These are phyloP conservation scores for Brachycybe producta DNA, from an alignment of 2,888 invertebrate genomes.

Conservation along the genomic window DNA sequence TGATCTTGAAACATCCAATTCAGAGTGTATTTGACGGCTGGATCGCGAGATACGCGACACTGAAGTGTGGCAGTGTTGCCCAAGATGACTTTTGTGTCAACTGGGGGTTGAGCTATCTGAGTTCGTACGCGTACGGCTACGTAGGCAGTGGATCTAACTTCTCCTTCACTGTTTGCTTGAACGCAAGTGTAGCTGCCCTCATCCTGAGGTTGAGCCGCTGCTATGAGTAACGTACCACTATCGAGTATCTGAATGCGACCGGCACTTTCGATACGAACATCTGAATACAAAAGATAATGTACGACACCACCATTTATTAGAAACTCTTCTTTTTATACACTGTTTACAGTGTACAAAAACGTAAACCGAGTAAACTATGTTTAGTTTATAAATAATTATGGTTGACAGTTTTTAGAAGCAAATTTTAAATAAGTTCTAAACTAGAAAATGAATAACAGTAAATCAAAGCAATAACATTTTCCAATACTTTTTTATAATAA, in stretches of 20 bases:
- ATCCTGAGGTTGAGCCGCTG: constrained; percentile 67
- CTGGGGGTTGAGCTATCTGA: constrained; percentile 84
- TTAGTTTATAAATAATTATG: too few relatives aligned
- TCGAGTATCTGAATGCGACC: constrained; percentile 74
- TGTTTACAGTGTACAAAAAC: too few relatives aligned
- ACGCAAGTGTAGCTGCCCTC: constrained; percentile 81
- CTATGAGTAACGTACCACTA: constrained; percentile 74
- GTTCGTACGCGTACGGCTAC: constrained; percentile 76
- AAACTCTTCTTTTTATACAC: too few relatives aligned
- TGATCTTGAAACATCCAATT: constrained; percentile 73
- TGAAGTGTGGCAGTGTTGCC: constrained; percentile 86
- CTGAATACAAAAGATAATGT: too few relatives aligned
- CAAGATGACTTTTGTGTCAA: constrained; percentile 76
- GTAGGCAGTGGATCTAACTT: constrained; percentile 65
- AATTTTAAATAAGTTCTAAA: too few relatives aligned
- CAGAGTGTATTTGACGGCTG: constrained; percentile 68
- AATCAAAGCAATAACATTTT: too few relatives aligned
- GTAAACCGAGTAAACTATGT: too few relatives aligned
- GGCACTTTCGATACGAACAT: constrained; percentile 35
- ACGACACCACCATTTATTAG: too few relatives aligned
- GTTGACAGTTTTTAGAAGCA: too few relatives aligned
- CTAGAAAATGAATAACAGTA: too few relatives aligned
- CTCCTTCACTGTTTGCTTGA: constrained; percentile 78
- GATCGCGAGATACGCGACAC: constrained; percentile 87
- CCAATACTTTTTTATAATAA: too few relatives aligned